Evolutionary conservation across 2,888 invertebrate species (phyloP).

Genomic region (Diadegma fenestrale): DNA sequence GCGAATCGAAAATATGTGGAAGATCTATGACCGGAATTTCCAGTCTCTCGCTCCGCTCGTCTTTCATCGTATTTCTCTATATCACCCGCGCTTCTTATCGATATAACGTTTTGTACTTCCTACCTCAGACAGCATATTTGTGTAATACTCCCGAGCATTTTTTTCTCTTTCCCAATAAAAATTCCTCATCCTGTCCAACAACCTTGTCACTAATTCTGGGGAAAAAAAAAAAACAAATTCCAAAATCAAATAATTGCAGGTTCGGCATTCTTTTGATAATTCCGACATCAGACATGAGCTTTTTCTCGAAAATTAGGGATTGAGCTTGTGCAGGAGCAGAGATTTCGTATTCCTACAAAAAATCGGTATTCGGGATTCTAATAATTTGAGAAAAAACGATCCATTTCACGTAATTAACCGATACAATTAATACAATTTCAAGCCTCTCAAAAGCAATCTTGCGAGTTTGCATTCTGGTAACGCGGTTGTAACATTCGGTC

Average conservation of each 20-base stretch:
- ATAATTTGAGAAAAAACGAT: no score
- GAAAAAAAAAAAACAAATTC: background rate
- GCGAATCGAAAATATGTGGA: constrained; percentile 68
- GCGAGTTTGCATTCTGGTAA: background rate
- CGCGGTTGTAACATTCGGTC: background rate
- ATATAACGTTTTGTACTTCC: constrained; percentile 50
- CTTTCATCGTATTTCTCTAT: constrained; percentile 49
- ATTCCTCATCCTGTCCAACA: constrained; percentile 16
- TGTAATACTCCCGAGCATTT: constrained; percentile 10
- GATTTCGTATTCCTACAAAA: no score
- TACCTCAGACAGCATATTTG: constrained; percentile 33
- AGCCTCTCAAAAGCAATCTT: background rate
- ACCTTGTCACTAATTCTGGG: background rate
- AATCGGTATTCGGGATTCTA: no score
- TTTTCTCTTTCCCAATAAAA: constrained; percentile 16
- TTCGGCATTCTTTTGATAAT: background rate
- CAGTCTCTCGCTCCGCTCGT: constrained; percentile 60
- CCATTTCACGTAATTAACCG: background rate
- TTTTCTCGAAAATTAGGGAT: no score
- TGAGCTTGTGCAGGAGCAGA: no score
- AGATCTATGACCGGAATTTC: constrained; percentile 67
- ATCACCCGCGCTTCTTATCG: constrained; percentile 42
- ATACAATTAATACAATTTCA: background rate
- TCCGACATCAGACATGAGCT: no score
- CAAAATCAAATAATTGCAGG: background rate